Conservation (phyloP, 2,797 vertebrate genomes). For the Sebastes itinus region DNA sequence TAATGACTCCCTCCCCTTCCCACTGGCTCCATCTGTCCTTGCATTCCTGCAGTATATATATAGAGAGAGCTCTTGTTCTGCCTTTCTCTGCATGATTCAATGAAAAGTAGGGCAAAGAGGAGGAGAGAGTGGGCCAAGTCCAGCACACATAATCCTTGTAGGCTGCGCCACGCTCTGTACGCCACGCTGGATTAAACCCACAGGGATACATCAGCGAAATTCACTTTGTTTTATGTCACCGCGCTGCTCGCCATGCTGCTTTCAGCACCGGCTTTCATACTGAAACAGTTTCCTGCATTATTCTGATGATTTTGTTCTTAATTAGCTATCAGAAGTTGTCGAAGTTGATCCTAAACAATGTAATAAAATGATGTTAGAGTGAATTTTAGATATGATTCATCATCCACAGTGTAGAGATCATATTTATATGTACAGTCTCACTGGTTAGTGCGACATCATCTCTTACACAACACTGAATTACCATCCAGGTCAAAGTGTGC, state of each 20-base stretch:
- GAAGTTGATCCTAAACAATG: neutral
- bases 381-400: neutral
- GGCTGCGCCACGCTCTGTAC: constrained; percentile 68
- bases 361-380: neutral
- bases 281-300: neutral
- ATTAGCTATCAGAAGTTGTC: neutral
- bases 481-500: neutral
- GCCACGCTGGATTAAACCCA: constrained; percentile 77
- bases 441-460: neutral
- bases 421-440: neutral
- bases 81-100: constrained; percentile 71
- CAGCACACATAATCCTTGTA: constrained; percentile 80
- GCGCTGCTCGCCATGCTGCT: constrained; percentile 13
- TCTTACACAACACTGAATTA: neutral
- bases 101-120: constrained; percentile 81
- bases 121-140: constrained; percentile 76
- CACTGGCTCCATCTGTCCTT: constrained; percentile 71
- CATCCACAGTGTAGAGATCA: neutral
- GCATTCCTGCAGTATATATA: constrained; percentile 55
- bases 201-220: constrained; percentile 58
- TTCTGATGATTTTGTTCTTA: neutral
- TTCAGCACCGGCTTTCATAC: neutral
- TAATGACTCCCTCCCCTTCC: constrained; percentile 26
- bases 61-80: constrained; percentile 42
- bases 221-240: constrained; percentile 69